Evolutionary conservation across 2,888 invertebrate genomes (phyloP).

Genomic region (Lasioglossum oenotherae): DNA sequence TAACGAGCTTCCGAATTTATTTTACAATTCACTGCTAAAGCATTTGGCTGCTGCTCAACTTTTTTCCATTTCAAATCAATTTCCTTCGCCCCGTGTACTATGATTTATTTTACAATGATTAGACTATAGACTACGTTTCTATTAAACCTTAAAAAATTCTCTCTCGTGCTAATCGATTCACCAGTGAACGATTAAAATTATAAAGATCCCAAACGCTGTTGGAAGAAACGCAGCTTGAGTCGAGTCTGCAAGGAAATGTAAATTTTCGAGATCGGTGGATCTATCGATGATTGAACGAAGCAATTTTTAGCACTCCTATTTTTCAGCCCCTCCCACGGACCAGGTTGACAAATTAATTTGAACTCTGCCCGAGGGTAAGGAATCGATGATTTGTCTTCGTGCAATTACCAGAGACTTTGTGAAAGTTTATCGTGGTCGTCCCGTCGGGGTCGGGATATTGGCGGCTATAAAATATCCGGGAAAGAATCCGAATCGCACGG

Average conservation of each 20-base stretch:
- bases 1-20: not conserved
- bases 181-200: not conserved
- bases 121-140: too few relatives aligned
- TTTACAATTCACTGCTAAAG: not conserved
- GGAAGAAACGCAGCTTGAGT: too few relatives aligned
- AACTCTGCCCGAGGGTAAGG: not conserved
- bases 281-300: not conserved
- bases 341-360: conserved; percentile 1
- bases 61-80: not conserved
- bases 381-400: conserved; percentile 9
- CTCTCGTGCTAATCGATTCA: not conserved
- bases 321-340: not conserved
- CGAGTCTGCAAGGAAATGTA: not conserved
- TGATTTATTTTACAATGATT: not conserved
- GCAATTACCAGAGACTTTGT: not conserved
- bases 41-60: not conserved
- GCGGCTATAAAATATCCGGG: conserved; percentile 52
- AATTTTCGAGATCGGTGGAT: not conserved
- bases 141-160: too few relatives aligned
- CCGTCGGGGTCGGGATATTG: conserved; percentile 11
- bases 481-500: conserved; percentile 52
- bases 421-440: conserved; percentile 51
- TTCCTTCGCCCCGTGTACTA: not conserved
- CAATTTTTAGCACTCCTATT: not conserved
- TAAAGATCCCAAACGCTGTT: not conserved